Evolutionary conservation across 2,797 vertebrate species (phyloP).

Genomic region (Petrocephalus schoutedeni): DNA sequence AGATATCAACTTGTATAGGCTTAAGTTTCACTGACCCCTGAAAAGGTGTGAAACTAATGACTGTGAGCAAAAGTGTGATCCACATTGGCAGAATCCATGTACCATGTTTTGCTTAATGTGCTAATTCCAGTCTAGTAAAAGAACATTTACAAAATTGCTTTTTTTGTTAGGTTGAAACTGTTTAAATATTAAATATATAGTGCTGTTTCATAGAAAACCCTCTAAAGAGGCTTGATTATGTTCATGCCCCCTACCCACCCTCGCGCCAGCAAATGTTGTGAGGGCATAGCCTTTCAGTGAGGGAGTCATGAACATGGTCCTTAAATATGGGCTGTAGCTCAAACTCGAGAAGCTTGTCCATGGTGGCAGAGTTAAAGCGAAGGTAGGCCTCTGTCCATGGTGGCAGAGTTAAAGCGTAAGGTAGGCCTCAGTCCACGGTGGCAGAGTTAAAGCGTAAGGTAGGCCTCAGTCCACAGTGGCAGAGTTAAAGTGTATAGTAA

Average conservation of each 20-base stretch:
- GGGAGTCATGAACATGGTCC: background rate
- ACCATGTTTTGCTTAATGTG: background rate
- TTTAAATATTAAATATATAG: conserved; percentile 11
- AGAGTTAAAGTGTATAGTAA: background rate
- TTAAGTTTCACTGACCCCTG: background rate
- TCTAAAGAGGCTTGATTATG: background rate
- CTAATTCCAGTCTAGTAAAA: background rate
- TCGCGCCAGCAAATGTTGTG: background rate
- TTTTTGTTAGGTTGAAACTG: background rate
- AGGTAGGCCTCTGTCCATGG: background rate
- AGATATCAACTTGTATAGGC: background rate
- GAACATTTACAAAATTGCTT: background rate
- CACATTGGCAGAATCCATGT: background rate
- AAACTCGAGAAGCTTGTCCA: background rate
- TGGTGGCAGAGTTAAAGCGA: background rate
- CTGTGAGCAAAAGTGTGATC: background rate
- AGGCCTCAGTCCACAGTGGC: background rate
- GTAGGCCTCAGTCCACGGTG: background rate
- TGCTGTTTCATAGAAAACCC: background rate
- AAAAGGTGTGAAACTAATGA: background rate
- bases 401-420: background rate
- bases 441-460: background rate
- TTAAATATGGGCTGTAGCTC: background rate
- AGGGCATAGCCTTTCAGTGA: background rate
- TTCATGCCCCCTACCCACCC: background rate